Conservation (phyloP, 2,113 vertebrate species). For the Cyrtonyx montezumae region DNA sequence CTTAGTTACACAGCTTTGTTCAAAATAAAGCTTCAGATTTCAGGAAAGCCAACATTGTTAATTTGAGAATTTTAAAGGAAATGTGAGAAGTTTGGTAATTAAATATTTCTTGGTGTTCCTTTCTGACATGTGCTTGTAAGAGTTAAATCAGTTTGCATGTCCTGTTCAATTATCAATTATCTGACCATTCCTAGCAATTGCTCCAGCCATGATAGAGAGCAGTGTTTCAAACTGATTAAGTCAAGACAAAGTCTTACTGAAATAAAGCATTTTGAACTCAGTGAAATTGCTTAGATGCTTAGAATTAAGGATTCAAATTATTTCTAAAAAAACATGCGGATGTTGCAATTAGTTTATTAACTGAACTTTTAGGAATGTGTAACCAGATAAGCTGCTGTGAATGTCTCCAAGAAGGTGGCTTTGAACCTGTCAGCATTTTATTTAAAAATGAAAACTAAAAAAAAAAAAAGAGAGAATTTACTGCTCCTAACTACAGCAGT, state of each 20-base stretch:
- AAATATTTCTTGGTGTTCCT: neutral
- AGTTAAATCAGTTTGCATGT: neutral
- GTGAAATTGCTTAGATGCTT: neutral
- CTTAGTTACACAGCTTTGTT: neutral
- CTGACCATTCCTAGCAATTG: neutral
- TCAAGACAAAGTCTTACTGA: neutral
- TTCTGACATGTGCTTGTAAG: neutral
- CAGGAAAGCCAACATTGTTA: neutral
- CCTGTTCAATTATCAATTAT: neutral
- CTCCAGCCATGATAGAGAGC: neutral
- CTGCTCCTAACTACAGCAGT: neutral
- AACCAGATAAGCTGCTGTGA: neutral
- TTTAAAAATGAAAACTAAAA: neutral
- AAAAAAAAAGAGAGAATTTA: neutral
- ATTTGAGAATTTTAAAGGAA: neutral
- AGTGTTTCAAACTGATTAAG: neutral
- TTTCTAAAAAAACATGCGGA: neutral
- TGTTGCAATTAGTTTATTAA: neutral
- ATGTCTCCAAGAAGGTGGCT: neutral
- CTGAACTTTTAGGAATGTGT: neutral
- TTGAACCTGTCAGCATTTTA: neutral
- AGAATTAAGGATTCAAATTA: neutral
- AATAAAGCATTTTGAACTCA: neutral
- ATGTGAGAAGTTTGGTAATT: neutral
- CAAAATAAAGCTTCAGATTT: neutral